Base-by-base conservation (phyloP, 30 jellyfish, hydroid and myxozoan genomes). In the Turritopsis dohrnii region DNA sequence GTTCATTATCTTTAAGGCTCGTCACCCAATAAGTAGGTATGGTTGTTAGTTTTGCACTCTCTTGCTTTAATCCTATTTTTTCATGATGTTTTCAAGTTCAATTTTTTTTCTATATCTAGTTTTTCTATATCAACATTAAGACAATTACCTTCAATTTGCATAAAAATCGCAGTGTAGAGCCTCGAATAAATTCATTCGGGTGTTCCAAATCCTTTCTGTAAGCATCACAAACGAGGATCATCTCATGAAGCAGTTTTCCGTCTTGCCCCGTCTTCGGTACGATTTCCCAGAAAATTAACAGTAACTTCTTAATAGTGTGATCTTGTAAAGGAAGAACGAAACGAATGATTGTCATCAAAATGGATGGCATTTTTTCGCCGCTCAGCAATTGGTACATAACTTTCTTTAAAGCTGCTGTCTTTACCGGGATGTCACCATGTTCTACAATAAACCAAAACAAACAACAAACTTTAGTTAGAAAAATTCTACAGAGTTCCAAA, bases 211-310 rank as follows among this genome's bases (percentile, higher is more conserved):
- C 99, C 89, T 90, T 90, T 85, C 99, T 83, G 93, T 95, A 95
- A 22, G 99, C 99, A 84, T 95, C 99, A 88, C 99, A 95, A 30
- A 95, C 99, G 28, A 95, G 96, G 54, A 95, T 95, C 99, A 95
- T 95, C 72, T 95, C 99, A 79, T 95, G 99, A 24, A 95, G 87
- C 17, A 95, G 93, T 53, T 95, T 95, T 31, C 99, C 99, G 87
- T 95, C 99, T 5, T 83, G 87, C 53, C 90, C 92, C 1, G 97
- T 90, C 84, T 95, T 95, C 53, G 99, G 99, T 23, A 95, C 96
- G 29, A 95, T 90, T 73, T 95, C 99, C 99, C 99, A 95, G 85
- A 95, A 95, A 7, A 95, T 88, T 69, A 90, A 85, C 66, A 95
- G 84, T 80, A 95, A 81, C 84, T 95, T 95, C 87, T 95, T 95